Conservation (phyloP, 2,113 vertebrate genomes). For the Symphodus melops region DNA sequence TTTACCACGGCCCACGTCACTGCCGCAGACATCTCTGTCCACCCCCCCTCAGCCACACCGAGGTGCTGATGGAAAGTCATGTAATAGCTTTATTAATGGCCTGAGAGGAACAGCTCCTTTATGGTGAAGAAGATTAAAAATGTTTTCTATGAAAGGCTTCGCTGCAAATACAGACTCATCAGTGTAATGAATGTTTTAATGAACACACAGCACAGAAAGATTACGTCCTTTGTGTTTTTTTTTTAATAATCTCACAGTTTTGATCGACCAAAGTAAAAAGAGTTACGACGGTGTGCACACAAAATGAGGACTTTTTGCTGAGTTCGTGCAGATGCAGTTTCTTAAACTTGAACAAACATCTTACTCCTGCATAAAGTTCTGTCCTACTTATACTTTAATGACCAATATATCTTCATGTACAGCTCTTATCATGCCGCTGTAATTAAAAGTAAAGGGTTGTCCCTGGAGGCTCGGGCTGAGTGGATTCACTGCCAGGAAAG, state of each 20-base stretch:
- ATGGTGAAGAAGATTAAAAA: constrained; percentile 34
- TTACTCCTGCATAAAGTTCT: constrained; percentile 35
- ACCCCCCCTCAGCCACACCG: constrained; percentile 19
- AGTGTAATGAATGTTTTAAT: constrained; percentile 57
- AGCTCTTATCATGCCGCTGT: constrained; percentile 47
- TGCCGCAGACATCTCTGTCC: constrained; percentile 48
- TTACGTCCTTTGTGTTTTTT: constrained; percentile 13
- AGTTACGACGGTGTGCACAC: neutral
- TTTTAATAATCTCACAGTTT: constrained; percentile 22
- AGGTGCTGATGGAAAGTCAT: constrained; percentile 39
- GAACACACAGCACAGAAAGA: constrained; percentile 19
- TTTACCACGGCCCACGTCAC: constrained; percentile 25
- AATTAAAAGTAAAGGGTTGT: constrained; percentile 60
- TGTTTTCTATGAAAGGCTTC: constrained; percentile 32
- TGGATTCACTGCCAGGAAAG: constrained; percentile 42
- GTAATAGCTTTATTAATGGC: constrained; percentile 59
- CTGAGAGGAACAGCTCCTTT: constrained; percentile 38
- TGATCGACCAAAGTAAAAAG: constrained; percentile 6
- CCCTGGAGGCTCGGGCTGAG: constrained; percentile 26
- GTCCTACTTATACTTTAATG: constrained; percentile 49
- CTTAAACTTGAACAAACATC: constrained; percentile 36
- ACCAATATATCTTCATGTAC: constrained; percentile 49
- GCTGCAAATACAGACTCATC: constrained; percentile 29
- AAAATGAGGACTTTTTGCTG: neutral
- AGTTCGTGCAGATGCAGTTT: constrained; percentile 25